phyloP scores from a whole-genome alignment of 2,888 invertebrate species.

The Acanthacorydalis orientalis region DNA sequence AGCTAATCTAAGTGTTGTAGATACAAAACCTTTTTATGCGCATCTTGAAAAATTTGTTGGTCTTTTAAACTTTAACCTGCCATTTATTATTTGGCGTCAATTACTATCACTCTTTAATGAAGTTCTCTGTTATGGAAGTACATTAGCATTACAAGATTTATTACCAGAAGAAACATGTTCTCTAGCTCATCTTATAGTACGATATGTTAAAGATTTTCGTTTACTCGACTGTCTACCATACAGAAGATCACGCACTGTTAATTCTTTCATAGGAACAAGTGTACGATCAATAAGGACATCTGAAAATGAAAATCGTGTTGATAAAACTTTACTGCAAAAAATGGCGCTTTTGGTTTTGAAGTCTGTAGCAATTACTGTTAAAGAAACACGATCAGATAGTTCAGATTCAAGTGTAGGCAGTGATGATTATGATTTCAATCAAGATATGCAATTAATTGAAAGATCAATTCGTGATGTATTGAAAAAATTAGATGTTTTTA shows the following conservation, averaged over 20 bases:
- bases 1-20: constrained; percentile 75
- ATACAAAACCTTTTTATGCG: constrained; percentile 76
- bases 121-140: constrained; percentile 81
- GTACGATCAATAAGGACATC: constrained; percentile 19
- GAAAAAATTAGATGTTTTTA: constrained; percentile 64
- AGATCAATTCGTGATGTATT: constrained; percentile 70
- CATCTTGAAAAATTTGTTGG: constrained; percentile 67
- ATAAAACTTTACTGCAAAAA: constrained; percentile 68
- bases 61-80: constrained; percentile 48
- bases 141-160: constrained; percentile 72
- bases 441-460: constrained; percentile 79
- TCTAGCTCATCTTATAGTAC: constrained; percentile 68
- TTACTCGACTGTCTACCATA: constrained; percentile 39
- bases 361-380: constrained; percentile 77
- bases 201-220: constrained; percentile 72
- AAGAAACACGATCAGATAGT: constrained; percentile 76
- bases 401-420: constrained; percentile 68
- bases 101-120: constrained; percentile 74
- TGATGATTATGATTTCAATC: constrained; percentile 70
- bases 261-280: constrained; percentile 24
- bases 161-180: constrained; percentile 78
- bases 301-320: constrained; percentile 24
- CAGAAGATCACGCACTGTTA: constrained; percentile 22
- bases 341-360: constrained; percentile 75
- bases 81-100: constrained; percentile 71